Evolutionary conservation across 2,113 vertebrate species (phyloP), one percentile per base, ranked within the genome.

Genomic region (Corapipo altera): DNA sequence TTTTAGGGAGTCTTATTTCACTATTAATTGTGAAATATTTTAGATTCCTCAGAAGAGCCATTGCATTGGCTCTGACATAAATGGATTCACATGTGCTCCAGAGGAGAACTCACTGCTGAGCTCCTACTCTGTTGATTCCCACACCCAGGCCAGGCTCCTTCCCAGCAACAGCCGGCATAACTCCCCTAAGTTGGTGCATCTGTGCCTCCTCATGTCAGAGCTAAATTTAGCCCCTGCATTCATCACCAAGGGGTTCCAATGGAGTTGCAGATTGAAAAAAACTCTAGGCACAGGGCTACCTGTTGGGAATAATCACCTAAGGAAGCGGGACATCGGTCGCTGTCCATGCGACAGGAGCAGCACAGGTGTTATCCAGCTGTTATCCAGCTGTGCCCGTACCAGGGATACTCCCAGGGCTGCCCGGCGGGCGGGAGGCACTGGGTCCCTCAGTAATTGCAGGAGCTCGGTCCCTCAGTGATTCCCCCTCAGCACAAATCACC

Each of bases 191-290:
- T 58, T 54, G 15, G 4, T 8, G 65, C 89, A 74, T 81, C 89
- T 35, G 43, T 73, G 89, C 84, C 80, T 44, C 65, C 84, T 95
- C n/a, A 67, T 67, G 69, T 65, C 83, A 74, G 48, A 4, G 35
- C 91, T 95, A 92, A 87, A 95, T 71, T 96, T 95, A 95, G 73
- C 69, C 57, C 3, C 0, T 44, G 83, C 2, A 22, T 51, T 95
- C 95, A 91, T n/a, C 79, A 5, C 33, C 3, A 15, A 66, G 59
- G 51, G 66, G 72, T 61, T 95, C 84, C 88, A 64, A 4, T 5
- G 23, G 41, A 83, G 70, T 67, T 67, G 84, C 69, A 75, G 27
- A 59, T 65, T 28, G 26, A 15, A 26, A 43, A 48, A 33, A 92
- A 44, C 6, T 21, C 62, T 61, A 61, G 23, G 79, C 65, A 26